Base-by-base conservation (phyloP, 1,140 invertebrate species). In the Zophobas morio region DNA sequence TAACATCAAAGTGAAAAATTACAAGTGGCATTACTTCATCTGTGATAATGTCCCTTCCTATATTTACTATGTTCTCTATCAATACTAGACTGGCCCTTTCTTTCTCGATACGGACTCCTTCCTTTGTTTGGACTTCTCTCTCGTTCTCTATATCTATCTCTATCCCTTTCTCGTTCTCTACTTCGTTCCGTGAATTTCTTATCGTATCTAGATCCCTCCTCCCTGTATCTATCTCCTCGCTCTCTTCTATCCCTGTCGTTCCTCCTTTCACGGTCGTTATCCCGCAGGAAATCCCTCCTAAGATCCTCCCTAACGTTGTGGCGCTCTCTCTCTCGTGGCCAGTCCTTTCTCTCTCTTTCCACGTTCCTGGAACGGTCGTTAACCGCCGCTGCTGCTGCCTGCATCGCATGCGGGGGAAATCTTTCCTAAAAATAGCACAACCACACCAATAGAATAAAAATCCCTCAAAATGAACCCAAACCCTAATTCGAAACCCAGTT, bases 371-470 rank as follows among this genome's bases (percentile, higher is more conserved):
- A 70, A 60, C 81, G 83, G 3, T 74, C 72, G 36, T 74, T 76
- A 20, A 54, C 47, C 34, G 37, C 57, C 35, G 63, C 74, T 8
- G 39, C 74, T 32, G 74, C 76, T 2, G 39, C 46, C 49, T 84
- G 82, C 8, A 83, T 80, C 1, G 82, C 80, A 40, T 82, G 81
- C n/a, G 81, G 80, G 8, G 84, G 83, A 79, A 85, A 85, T 72
- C 79, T 76, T 6, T 76, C 79, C 83, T 84, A 53, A 63, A 80
- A 74, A 75, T 20, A 20, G 20, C 20, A 79, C 33, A 75, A 51
- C 42, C 35, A 75, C n/a, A 42, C 39, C 20, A 20, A 20, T 20
- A 20, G 20, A 20, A 32, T n/a, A 77, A 39, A 42, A 54, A 77
- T 51, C 36, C 20, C 40, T 32, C 4, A 57, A 36, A 1, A 53